These are phyloP conservation scores for Poecile atricapillus DNA, from an alignment of 2,113 vertebrate genomes.

Conservation along the genomic window DNA sequence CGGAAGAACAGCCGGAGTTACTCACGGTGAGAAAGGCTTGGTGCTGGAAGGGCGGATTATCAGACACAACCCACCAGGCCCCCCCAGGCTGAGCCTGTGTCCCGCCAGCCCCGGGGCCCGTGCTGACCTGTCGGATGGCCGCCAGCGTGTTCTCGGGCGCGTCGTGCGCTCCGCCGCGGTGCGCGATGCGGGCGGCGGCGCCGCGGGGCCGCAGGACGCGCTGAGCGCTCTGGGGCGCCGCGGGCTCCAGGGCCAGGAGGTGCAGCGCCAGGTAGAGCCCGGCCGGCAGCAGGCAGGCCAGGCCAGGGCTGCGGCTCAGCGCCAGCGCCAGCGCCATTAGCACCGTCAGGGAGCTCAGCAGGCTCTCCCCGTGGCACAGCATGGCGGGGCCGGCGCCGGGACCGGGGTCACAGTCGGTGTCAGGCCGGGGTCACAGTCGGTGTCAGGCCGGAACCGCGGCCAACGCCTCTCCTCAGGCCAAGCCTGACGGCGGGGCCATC, in stretches of 20 bases:
- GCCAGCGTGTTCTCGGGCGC: slow-evolving; percentile 94
- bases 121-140: slow-evolving; percentile 84
- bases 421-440: fast-evolving
- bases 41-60: not conserved
- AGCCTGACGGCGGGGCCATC: fast-evolving
- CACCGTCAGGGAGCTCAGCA: slow-evolving; percentile 71
- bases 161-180: slow-evolving; percentile 89
- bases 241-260: slow-evolving; percentile 80
- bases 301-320: slow-evolving; percentile 79
- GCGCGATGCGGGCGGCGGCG: slow-evolving; percentile 79
- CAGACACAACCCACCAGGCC: not conserved
- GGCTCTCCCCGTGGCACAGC: slow-evolving; percentile 79
- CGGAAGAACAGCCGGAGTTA: not conserved
- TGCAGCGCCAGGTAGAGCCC: slow-evolving; percentile 79
- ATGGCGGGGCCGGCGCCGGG: not conserved
- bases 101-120: not conserved
- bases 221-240: slow-evolving; percentile 67
- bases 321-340: slow-evolving; percentile 74
- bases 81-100: fast-evolving
- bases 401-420: fast-evolving
- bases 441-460: too few relatives aligned
- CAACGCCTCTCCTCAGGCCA: fast-evolving
- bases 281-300: slow-evolving; percentile 71
- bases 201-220: slow-evolving; percentile 79
- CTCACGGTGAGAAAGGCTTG: fast-evolving